A percentile compares a stretch with the other conserved stretches of the same genome.
phyloP scores from a whole-genome alignment of 2,797 vertebrate genomes.

The Sylvia borin region DNA sequence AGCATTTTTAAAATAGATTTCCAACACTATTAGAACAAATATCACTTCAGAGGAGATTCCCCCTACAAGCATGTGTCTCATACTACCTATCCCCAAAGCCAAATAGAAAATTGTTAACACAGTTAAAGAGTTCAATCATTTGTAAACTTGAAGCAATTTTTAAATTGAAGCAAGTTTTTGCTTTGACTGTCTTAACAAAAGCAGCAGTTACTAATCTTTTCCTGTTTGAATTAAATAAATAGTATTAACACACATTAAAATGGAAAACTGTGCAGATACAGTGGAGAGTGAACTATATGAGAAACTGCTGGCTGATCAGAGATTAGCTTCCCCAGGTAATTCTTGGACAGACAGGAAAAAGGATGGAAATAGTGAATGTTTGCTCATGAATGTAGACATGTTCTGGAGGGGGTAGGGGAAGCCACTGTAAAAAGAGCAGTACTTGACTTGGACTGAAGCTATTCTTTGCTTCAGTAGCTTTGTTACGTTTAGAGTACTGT shows the following conservation, averaged over 20 bases:
- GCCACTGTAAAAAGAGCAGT: not conserved
- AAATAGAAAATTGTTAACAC: not conserved
- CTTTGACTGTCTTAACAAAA: not conserved
- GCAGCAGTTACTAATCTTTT: not conserved
- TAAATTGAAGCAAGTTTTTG: not conserved
- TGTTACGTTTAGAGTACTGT: not conserved
- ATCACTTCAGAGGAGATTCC: not conserved
- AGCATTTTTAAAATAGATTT: not conserved
- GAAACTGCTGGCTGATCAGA: not conserved
- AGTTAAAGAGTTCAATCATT: not conserved
- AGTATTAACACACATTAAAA: not conserved
- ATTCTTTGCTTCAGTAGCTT: not conserved
- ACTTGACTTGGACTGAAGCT: not conserved
- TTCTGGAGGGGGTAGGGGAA: accelerated
- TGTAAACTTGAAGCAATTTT: not conserved
- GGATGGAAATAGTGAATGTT: not conserved
- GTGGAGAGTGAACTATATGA: not conserved
- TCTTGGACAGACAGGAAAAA: not conserved
- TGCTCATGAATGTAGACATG: not conserved
- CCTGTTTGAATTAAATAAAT: not conserved
- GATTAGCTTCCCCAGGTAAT: not conserved
- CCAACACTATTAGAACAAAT: not conserved
- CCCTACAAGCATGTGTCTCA: not conserved
- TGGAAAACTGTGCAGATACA: not conserved
- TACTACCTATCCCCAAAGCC: not conserved